Conservation (phyloP, 2,888 invertebrate species). For the Athalia rosae region DNA sequence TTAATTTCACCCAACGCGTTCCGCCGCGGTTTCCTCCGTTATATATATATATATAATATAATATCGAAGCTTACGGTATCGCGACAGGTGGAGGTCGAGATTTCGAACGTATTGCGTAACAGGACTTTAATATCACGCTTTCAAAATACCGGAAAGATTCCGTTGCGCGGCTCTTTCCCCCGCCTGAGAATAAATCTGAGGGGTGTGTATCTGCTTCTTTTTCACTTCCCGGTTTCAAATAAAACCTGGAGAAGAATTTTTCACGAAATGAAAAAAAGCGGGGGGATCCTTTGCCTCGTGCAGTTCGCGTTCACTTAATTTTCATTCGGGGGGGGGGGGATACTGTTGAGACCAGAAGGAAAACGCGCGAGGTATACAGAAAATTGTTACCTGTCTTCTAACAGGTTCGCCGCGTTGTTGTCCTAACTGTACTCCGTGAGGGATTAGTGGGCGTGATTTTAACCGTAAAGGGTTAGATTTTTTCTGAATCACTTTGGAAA, state of each 20-base stretch:
- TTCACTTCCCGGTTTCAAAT: not conserved
- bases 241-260: not conserved
- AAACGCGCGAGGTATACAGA: not conserved
- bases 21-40: not conserved
- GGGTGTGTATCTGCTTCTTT: not conserved
- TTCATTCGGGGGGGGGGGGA: not conserved
- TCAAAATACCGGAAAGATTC: conserved; percentile 37
- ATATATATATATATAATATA: conserved; percentile 19
- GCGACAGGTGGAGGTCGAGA: conserved; percentile 59
- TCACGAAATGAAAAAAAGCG: not conserved
- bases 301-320: not conserved
- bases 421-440: conserved; percentile 45
- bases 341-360: not conserved
- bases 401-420: conserved; percentile 8
- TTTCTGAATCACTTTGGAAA: conserved; percentile 16
- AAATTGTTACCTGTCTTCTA: not conserved
- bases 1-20: not conserved
- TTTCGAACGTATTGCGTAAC: conserved; percentile 59
- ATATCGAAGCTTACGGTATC: conserved; percentile 55
- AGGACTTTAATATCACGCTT: conserved; percentile 54
- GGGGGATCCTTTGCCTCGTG: not conserved
- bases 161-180: not conserved
- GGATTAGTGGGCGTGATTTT: conserved; percentile 44
- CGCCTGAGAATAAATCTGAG: conserved; percentile 2
- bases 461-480: conserved; percentile 12